Percentiles rank a stretch among this genome's conserved stretches.
phyloP scores from a whole-genome alignment of 1,140 invertebrate genomes.

The Aphaenogaster floridana region DNA sequence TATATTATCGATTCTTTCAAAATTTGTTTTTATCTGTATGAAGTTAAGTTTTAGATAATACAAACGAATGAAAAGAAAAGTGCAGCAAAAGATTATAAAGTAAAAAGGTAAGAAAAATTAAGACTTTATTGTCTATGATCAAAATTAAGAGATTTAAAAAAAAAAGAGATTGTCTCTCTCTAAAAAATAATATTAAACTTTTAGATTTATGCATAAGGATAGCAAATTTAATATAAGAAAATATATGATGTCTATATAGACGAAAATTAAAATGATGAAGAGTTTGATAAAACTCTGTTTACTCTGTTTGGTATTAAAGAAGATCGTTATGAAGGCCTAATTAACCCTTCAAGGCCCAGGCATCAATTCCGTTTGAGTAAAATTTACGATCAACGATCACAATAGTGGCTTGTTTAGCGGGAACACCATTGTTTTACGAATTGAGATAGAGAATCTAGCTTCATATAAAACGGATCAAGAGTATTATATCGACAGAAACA shows the following conservation, averaged over 20 bases:
- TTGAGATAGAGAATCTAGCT: too few relatives aligned
- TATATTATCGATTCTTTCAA: background rate
- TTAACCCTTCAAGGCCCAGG: too few relatives aligned
- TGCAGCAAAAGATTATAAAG: background rate
- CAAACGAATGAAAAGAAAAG: background rate
- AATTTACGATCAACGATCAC: too few relatives aligned
- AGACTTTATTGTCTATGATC: background rate
- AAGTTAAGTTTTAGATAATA: background rate
- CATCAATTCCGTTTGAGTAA: too few relatives aligned
- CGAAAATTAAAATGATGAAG: background rate
- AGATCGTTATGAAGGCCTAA: background rate
- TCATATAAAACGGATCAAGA: too few relatives aligned
- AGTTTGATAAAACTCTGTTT: background rate
- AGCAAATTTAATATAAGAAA: background rate
- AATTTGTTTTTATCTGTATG: background rate
- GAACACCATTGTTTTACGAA: too few relatives aligned
- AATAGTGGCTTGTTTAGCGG: too few relatives aligned
- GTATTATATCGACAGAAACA: too few relatives aligned
- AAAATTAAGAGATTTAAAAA: background rate
- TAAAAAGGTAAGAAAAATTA: background rate
- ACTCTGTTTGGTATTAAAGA: too few relatives aligned
- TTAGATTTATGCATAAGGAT: background rate
- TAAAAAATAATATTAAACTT: background rate
- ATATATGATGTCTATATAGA: background rate
- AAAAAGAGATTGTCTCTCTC: background rate